Evolutionary conservation across 2,113 vertebrate genomes (phyloP), one percentile per base, ranked within the genome.

Genomic region (Mixornis gularis): DNA sequence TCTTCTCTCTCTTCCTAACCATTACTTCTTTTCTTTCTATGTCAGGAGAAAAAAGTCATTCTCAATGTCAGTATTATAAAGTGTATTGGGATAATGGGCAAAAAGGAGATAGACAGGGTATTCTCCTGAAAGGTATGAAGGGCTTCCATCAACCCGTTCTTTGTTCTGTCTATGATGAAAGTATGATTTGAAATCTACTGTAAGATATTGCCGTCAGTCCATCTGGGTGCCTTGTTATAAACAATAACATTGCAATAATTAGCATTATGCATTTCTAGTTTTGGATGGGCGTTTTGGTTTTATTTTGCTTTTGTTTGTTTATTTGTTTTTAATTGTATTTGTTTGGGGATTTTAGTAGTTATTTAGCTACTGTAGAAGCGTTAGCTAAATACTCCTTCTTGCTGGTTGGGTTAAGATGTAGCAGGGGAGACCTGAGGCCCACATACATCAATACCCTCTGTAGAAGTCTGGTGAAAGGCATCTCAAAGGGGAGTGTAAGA

Each of bases 11-110:
- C 55, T 93, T 95, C 93, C 95, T 94, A 95, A 95, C 93, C 70
- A 85, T 93, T 85, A 79, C 94, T 93, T 94, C 93, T 96, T 93
- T 95, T 95, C 93, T 96, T 96, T 95, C 95, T 93, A 17, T 95
- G 89, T 95, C 95, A 96, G 95, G 95, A 96, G 91, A 96, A 92
- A 95, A 95, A 95, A 63, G 84, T 95, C 96, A 95, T 96, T 95
- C 93, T 92, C 93, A 95, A 87, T 95, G 89, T 96, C 94, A 94
- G 93, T 94, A 94, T 96, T 96, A 93, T 93, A 95, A 94, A 92
- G 77, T 95, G 88, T 95, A 93, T 95, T 95, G 93, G 93, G 95
- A 95, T 94, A 95, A 94, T 95, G 90, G 95, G 95, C 95, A 95
- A 90, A 95, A 89, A 96, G 92, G 95, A 95, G 93, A 95, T 95